phyloP scores from a whole-genome alignment of 2,113 vertebrate genomes.

The Ictalurus furcatus region DNA sequence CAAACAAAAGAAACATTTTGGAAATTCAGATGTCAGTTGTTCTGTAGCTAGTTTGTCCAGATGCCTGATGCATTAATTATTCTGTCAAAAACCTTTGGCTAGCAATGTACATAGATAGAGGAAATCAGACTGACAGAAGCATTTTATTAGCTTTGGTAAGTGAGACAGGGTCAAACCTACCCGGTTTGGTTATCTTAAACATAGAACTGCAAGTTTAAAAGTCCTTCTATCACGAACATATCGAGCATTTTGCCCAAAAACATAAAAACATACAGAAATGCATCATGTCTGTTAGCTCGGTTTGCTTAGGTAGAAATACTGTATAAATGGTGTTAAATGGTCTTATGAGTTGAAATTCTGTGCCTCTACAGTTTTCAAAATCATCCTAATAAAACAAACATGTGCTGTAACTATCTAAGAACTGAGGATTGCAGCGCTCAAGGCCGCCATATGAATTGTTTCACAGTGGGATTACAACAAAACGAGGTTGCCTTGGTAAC shows the following conservation, averaged over 20 bases:
- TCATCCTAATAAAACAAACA: not conserved
- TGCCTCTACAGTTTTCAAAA: not conserved
- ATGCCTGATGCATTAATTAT: not conserved
- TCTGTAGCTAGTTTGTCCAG: not conserved
- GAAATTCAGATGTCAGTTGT: not conserved
- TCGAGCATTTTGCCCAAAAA: not conserved
- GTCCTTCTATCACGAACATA: not conserved
- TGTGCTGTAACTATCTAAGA: not conserved
- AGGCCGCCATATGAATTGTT: conserved; percentile 11
- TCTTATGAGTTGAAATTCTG: not conserved
- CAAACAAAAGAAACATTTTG: not conserved
- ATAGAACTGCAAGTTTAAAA: no score
- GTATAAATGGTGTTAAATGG: not conserved
- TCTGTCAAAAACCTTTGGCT: not conserved
- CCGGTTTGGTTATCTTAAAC: not conserved
- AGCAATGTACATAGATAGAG: not conserved
- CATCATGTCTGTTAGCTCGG: not conserved
- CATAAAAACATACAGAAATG: not conserved
- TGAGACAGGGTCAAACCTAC: not conserved
- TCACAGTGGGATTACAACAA: conserved; percentile 34
- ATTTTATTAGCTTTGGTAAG: not conserved
- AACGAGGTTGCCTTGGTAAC: conserved; percentile 52
- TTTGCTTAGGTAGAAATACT: not conserved
- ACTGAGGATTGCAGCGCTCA: conserved; percentile 18
- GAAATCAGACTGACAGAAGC: not conserved